Percentiles rank a stretch among this genome's conserved stretches.
These are phyloP conservation scores for Diadophis punctatus DNA, from an alignment of 2,113 vertebrate genomes.

Conservation along the genomic window DNA sequence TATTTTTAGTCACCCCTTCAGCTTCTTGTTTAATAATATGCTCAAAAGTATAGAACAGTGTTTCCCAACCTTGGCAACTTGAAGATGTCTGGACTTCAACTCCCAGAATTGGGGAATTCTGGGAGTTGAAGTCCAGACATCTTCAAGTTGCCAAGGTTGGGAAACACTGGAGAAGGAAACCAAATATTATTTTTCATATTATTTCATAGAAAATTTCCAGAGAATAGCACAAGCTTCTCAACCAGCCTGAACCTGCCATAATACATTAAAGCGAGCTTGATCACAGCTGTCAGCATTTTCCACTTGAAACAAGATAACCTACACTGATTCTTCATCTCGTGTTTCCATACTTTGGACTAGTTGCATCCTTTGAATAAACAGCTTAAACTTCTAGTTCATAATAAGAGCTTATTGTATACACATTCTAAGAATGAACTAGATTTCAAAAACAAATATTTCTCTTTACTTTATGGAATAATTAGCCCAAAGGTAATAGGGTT, in stretches of 20 bases:
- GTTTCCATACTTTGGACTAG: conserved; percentile 22
- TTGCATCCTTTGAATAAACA: not conserved
- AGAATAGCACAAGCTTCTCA: conserved; percentile 26
- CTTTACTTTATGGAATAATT: not conserved
- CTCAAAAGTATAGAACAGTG: not conserved
- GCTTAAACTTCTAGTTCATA: not conserved
- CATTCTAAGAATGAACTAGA: not conserved
- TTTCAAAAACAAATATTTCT: not conserved
- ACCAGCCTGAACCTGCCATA: not conserved
- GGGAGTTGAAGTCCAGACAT: no score
- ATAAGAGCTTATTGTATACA: not conserved
- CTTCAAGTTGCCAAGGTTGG: no score
- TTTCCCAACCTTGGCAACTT: no score
- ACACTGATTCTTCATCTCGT: conserved; percentile 1
- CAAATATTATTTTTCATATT: not conserved
- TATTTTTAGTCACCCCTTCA: not conserved
- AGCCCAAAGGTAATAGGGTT: not conserved
- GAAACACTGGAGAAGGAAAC: no score
- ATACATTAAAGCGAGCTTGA: conserved; percentile 32
- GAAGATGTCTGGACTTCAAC: no score
- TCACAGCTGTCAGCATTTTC: not conserved
- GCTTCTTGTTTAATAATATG: conserved; percentile 3
- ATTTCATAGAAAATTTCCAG: conserved; percentile 14
- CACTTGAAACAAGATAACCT: conserved; percentile 32
- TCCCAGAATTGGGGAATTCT: no score